A percentile compares a stretch with the other conserved stretches of the same genome.
Evolutionary conservation across 2,113 vertebrate species (phyloP).

Genomic region (Zosterops lateralis): DNA sequence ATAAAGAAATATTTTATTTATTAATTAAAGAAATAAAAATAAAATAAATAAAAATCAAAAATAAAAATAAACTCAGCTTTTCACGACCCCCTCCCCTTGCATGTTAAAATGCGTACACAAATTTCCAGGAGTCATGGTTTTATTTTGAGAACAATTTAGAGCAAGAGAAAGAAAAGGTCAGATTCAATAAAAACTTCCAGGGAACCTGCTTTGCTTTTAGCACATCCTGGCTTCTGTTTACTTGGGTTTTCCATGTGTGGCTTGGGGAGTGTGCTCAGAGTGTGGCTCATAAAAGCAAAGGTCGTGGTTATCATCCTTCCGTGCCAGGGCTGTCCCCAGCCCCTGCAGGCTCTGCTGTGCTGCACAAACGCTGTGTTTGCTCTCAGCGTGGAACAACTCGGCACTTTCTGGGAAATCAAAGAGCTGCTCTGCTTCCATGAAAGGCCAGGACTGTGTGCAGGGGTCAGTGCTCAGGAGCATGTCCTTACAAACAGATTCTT

Average conservation of each 20-base stretch:
- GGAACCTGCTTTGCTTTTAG: not conserved
- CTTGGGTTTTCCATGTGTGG: not conserved
- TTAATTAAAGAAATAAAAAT: no score
- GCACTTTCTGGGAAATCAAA: not conserved
- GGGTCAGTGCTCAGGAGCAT: accelerated
- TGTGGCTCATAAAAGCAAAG: not conserved
- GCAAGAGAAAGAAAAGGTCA: not conserved
- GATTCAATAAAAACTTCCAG: not conserved
- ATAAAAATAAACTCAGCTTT: not conserved
- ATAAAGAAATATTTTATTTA: no score
- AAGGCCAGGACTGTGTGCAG: not conserved
- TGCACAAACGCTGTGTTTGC: not conserved
- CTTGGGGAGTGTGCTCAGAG: not conserved
- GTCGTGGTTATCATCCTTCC: not conserved
- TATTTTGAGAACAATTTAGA: not conserved
- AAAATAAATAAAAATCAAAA: no score
- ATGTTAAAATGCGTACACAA: not conserved
- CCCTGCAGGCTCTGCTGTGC: not conserved
- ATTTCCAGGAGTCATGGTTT: not conserved
- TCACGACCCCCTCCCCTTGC: not conserved
- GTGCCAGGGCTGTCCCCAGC: not conserved
- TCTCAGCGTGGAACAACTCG: not conserved
- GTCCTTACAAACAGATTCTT: not conserved
- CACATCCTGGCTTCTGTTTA: not conserved
- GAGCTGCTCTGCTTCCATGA: not conserved